These are phyloP conservation scores for Myotis lucifugus DNA, from an alignment of 2,113 vertebrate genomes.

Conservation along the genomic window DNA sequence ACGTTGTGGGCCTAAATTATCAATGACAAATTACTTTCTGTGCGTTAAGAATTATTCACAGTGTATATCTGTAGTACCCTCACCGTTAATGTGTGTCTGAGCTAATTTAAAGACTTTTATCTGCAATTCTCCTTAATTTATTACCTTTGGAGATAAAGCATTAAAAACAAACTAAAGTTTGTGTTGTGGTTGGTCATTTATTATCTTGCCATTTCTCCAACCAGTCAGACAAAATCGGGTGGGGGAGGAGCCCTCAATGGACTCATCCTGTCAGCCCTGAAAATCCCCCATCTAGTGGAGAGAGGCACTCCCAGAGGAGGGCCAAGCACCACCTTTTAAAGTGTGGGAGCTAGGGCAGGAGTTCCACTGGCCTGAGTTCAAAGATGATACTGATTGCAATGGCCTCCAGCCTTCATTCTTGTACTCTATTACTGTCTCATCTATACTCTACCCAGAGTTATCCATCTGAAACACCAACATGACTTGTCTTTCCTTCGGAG, in stretches of 20 bases:
- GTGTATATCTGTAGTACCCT: background rate
- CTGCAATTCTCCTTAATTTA: background rate
- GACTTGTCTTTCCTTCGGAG: background rate
- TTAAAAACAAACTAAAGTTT: background rate
- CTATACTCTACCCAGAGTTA: background rate
- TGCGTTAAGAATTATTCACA: background rate
- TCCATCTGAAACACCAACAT: background rate
- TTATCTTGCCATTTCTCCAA: background rate
- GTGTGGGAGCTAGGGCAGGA: background rate
- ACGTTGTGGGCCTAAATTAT: background rate
- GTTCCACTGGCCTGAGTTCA: background rate
- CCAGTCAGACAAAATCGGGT: background rate
- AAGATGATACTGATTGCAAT: background rate
- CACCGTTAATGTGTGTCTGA: background rate
- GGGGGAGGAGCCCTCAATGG: background rate
- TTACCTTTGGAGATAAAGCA: background rate
- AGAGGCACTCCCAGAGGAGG: background rate
- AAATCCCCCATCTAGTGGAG: background rate
- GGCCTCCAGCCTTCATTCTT: background rate
- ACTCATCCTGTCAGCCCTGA: background rate
- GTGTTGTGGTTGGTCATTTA: background rate
- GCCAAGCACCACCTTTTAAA: background rate
- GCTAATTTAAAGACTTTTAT: background rate
- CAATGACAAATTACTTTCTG: background rate
- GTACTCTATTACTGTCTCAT: background rate